These are phyloP conservation scores for Mus pahari DNA, from an alignment of 2,113 vertebrate genomes.

Conservation along the genomic window DNA sequence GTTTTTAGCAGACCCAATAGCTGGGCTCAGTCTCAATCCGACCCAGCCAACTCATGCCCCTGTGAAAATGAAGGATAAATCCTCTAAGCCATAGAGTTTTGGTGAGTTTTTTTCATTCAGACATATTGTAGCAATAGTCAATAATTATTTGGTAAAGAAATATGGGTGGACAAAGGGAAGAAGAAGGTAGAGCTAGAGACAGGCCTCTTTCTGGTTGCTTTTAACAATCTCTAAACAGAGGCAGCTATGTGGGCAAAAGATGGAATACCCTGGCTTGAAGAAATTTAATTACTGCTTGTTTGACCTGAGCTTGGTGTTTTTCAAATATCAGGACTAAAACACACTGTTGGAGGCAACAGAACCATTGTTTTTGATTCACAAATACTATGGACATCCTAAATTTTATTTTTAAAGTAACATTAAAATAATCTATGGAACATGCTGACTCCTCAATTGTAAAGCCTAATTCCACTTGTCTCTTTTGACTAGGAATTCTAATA, in stretches of 20 bases:
- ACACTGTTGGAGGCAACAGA: neutral
- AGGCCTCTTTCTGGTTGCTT: neutral
- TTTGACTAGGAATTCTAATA: neutral
- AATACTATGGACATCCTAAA: constrained; percentile 32
- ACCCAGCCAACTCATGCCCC: neutral
- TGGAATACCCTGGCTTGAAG: neutral
- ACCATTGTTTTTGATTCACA: neutral
- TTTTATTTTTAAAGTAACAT: neutral
- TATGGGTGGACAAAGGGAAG: neutral
- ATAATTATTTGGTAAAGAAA: neutral
- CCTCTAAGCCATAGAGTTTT: neutral
- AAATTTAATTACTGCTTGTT: neutral
- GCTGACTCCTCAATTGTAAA: neutral
- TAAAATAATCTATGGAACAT: neutral
- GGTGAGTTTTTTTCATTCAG: neutral
- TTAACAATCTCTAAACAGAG: neutral
- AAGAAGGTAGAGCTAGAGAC: neutral
- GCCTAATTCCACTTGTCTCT: neutral
- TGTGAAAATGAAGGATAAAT: neutral
- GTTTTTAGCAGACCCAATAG: neutral
- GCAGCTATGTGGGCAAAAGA: neutral
- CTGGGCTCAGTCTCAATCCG: neutral
- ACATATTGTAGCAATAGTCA: constrained; percentile 7
- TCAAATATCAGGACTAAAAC: neutral
- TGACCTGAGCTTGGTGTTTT: neutral